These are phyloP conservation scores for Drosophila incognita DNA, from an alignment of 2,888 invertebrate species.

Conservation along the genomic window DNA sequence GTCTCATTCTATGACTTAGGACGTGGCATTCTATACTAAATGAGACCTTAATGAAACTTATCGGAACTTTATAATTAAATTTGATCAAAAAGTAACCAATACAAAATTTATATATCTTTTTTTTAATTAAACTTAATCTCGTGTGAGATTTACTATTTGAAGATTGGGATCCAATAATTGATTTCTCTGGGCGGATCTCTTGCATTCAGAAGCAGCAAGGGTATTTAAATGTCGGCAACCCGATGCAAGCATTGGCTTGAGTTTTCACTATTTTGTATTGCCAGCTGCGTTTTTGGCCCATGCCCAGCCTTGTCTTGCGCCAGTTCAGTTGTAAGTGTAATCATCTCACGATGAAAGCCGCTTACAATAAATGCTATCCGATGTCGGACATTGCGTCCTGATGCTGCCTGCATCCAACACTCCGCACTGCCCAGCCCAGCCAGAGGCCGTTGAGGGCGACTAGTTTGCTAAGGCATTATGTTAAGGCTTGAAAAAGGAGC, in stretches of 20 bases:
- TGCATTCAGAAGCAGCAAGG: constrained; percentile 4
- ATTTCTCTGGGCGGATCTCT: too few species aligned
- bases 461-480: constrained; percentile 8
- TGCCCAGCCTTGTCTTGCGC: constrained; percentile 55
- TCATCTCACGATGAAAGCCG: constrained; percentile 79
- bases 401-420: background rate
- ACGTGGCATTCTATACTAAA: background rate
- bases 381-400: constrained; percentile 65
- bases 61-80: background rate
- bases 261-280: background rate
- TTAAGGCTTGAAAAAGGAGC: constrained; percentile 6
- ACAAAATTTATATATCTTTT: background rate
- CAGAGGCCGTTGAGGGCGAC: constrained; percentile 8
- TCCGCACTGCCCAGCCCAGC: background rate
- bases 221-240: constrained; percentile 4
- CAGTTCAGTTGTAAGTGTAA: constrained; percentile 77
- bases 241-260: background rate
- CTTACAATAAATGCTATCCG: constrained; percentile 76
- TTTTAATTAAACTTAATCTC: background rate
- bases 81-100: background rate
- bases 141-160: background rate
- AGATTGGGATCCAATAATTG: background rate
- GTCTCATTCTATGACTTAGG: background rate
- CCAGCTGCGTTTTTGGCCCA: background rate
- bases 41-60: background rate